Conservation (phyloP, 1,140 invertebrate genomes). For the Aphaenogaster ashmeadi region DNA sequence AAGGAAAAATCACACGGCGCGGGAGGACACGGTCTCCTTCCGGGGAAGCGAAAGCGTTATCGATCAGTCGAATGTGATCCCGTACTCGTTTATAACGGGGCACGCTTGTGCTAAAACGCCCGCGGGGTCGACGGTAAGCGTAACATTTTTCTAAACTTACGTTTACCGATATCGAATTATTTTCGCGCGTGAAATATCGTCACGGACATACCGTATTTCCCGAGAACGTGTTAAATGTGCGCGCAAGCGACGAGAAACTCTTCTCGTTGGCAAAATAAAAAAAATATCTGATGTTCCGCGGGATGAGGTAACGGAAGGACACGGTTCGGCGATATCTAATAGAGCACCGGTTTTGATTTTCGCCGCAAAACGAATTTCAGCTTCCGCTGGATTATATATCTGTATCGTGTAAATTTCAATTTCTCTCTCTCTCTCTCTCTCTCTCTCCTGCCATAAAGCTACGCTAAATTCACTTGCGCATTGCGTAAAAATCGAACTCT, state of each 20-base stretch:
- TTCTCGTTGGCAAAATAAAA: background rate
- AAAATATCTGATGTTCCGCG: background rate
- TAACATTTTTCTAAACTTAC: constrained; percentile 46
- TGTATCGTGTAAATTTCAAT: constrained; percentile 22
- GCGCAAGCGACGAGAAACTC: constrained; percentile 28
- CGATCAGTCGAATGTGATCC: constrained; percentile 33
- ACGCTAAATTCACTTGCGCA: background rate
- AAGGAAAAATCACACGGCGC: constrained; percentile 11
- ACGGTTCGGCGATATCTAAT: constrained; percentile 30
- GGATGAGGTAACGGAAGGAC: constrained; percentile 1
- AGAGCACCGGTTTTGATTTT: constrained; percentile 25
- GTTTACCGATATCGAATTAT: constrained; percentile 55
- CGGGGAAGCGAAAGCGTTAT: constrained; percentile 27
- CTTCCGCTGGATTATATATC: background rate
- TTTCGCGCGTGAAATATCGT: constrained; percentile 28
- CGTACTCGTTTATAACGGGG: constrained; percentile 14
- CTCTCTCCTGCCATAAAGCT: background rate
- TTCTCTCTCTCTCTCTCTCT: background rate
- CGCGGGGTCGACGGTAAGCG: background rate
- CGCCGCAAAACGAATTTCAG: constrained; percentile 1
- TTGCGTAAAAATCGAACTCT: constrained; percentile 12
- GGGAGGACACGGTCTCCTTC: background rate
- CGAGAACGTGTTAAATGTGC: constrained; percentile 42
- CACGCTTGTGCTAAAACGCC: constrained; percentile 27
- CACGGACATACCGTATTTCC: constrained; percentile 31